These are phyloP conservation scores for Oreochromis spilurus DNA, from an alignment of 2,113 vertebrate species.

Conservation along the genomic window DNA sequence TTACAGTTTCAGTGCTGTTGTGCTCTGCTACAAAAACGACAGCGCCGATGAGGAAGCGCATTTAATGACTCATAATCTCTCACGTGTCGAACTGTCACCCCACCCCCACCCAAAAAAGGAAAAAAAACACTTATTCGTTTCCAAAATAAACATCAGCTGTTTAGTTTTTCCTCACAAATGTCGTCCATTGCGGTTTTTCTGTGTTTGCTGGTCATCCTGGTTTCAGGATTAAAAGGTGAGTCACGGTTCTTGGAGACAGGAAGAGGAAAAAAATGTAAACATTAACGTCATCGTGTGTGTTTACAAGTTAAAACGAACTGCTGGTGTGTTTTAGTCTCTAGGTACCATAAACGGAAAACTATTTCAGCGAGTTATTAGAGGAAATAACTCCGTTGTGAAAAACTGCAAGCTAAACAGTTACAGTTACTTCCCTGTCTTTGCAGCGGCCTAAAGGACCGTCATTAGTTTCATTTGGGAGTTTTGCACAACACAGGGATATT, in stretches of 20 bases:
- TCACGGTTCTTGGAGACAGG: background rate
- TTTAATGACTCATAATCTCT: background rate
- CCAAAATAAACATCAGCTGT: background rate
- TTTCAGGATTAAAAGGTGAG: background rate
- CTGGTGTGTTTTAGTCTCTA: background rate
- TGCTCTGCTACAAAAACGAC: background rate
- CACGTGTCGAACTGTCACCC: rapidly evolving
- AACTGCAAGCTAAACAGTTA: background rate
- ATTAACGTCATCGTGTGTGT: background rate
- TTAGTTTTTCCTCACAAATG: background rate
- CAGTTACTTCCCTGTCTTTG: background rate
- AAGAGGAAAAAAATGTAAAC: background rate
- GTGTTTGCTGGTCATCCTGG: background rate
- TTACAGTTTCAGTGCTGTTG: background rate
- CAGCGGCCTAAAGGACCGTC: rapidly evolving
- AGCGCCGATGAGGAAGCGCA: rapidly evolving
- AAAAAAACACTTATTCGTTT: background rate
- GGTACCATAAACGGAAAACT: background rate
- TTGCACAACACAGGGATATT: rapidly evolving
- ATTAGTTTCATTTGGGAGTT: background rate
- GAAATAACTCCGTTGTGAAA: background rate
- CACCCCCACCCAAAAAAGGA: background rate
- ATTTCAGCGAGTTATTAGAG: background rate
- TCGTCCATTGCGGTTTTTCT: background rate
- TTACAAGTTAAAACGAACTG: background rate